Base-by-base conservation (phyloP, 2,888 invertebrate species). In the Coleophora deauratella region DNA sequence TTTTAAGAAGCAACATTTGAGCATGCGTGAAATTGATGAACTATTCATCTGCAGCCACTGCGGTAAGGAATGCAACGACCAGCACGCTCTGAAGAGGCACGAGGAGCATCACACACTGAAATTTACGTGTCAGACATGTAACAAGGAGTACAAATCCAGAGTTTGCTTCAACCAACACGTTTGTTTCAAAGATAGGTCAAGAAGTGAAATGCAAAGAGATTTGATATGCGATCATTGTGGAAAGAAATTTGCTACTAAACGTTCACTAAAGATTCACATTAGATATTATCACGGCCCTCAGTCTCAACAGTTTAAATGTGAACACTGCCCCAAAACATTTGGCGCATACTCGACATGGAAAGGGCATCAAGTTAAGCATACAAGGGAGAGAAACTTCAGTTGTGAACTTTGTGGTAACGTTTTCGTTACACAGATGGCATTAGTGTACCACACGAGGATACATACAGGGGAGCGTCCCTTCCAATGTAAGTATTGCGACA, bases 381-480 rank as follows among this genome's bases (percentile, higher is more conserved):
- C 55, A 0, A 43, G 47, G 28, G 53, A 52, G 42, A 49, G 49
- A 39, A 55, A 53, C 4, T 55, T 51, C 37, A 27, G 33, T 1
- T 55, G 55, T 47, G 48, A 52, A 12, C 46, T 45, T 1, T 55
- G 55, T 30, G 46, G 47, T 8, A 47, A 47, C 1, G 50, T 46
- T 21, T 55, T 53, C 44, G 53, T 55, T 3, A 50, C 49, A 1
- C 52, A 46, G 35, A 40, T 41, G 15, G 49, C 55, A 10, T 35
- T 53, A 8, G 12, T 49, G 9, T 51, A 52, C 27, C 55, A 55
- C 40, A 48, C 43, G 2, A 42, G 55, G 1, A 48, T 46, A 1
- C 55, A 55, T 28, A 53, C 55, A 0, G 55, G 55, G 9, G 55
- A 53, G 15, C 52, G 42, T 8, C 55, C 55, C 2, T 55, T 45